Percentiles rank a stretch among this genome's conserved stretches.
phyloP scores from a whole-genome alignment of 2,888 invertebrate genomes.

The Sylvicola cinctus region DNA sequence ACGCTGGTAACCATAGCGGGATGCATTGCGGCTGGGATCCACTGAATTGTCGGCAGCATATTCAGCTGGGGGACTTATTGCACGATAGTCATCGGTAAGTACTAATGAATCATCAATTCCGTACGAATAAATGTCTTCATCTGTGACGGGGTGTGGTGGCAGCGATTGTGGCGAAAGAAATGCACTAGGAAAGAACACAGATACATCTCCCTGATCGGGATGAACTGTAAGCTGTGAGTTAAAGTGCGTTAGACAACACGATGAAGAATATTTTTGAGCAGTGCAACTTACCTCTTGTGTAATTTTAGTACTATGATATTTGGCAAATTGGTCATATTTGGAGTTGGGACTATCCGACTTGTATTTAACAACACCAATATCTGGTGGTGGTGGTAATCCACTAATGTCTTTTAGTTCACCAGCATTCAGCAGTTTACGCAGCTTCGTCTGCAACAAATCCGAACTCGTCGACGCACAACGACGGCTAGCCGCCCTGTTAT shows the following conservation, averaged over 20 bases:
- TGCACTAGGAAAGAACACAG: slow-evolving; percentile 17
- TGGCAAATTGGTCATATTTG: slow-evolving; percentile 12
- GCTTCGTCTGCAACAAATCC: slow-evolving; percentile 53
- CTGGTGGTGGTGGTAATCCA: slow-evolving; percentile 12
- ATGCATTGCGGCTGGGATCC: neutral
- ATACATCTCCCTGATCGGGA: slow-evolving; percentile 11
- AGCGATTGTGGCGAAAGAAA: slow-evolving; percentile 21
- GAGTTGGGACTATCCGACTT: too few relatives aligned
- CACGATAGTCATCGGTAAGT: slow-evolving; percentile 28
- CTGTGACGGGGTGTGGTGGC: slow-evolving; percentile 13
- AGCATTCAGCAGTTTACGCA: slow-evolving; percentile 50
- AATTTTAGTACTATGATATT: slow-evolving; percentile 12
- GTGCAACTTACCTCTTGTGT: slow-evolving; percentile 8
- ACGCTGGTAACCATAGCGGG: slow-evolving; percentile 24
- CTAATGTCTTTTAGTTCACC: slow-evolving; percentile 21
- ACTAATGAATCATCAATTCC: slow-evolving; percentile 20
- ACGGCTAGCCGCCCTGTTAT: slow-evolving; percentile 28
- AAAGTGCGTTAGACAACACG: neutral
- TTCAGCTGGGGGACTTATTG: slow-evolving; percentile 52
- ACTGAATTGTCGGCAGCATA: slow-evolving; percentile 29
- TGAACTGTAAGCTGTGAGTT: slow-evolving; percentile 11
- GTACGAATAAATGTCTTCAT: slow-evolving; percentile 16
- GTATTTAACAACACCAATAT: too few relatives aligned
- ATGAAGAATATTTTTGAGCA: neutral
- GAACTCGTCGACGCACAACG: slow-evolving; percentile 26